Conservation (phyloP, 2,888 invertebrate genomes). For the Catocala sponsa region DNA sequence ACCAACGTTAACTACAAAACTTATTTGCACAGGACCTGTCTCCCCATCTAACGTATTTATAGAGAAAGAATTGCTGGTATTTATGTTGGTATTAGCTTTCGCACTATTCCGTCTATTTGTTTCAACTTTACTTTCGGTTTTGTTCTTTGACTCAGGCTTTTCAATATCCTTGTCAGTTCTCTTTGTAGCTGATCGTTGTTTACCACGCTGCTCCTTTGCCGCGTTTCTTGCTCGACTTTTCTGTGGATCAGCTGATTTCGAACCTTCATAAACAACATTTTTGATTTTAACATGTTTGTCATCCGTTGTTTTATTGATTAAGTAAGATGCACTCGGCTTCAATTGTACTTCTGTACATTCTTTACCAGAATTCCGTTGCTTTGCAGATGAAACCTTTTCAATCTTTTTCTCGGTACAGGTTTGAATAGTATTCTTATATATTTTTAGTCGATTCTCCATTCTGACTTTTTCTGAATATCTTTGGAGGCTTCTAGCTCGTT, state of each 20-base stretch:
- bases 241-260: constrained; percentile 64
- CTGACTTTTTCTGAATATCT: constrained; percentile 83
- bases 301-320: constrained; percentile 68
- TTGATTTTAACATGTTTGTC: constrained; percentile 55
- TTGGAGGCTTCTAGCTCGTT: constrained; percentile 81
- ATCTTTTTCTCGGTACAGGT: constrained; percentile 62
- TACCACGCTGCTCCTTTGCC: constrained; percentile 33
- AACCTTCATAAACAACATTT: constrained; percentile 57
- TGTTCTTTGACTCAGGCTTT: constrained; percentile 22
- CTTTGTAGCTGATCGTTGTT: constrained; percentile 34
- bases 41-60: constrained; percentile 58
- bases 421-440: constrained; percentile 75
- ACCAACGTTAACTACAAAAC: constrained; percentile 75
- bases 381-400: constrained; percentile 52
- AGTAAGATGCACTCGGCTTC: constrained; percentile 64
- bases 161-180: constrained; percentile 4
- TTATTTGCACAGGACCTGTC: constrained; percentile 74
- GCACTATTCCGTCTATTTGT: not conserved
- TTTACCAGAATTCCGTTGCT: constrained; percentile 45
- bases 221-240: constrained; percentile 43
- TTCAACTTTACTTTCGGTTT: no score
- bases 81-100: constrained; percentile 46
- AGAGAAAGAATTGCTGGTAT: constrained; percentile 48
- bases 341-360: constrained; percentile 41
- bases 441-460: constrained; percentile 80